phyloP scores from a whole-genome alignment of 2,888 invertebrate species.

The Meliscaeva auricollis region DNA sequence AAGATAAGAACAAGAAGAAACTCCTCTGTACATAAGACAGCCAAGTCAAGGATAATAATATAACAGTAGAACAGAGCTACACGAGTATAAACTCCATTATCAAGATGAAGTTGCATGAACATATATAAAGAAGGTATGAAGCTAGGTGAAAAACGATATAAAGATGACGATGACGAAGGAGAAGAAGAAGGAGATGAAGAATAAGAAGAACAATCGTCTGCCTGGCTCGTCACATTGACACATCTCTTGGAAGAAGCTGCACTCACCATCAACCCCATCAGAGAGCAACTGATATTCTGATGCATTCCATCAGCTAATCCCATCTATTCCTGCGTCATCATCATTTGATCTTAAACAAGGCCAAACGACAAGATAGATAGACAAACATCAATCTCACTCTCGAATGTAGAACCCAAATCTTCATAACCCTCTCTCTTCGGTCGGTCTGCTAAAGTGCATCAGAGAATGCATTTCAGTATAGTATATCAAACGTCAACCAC shows the following conservation, averaged over 20 bases:
- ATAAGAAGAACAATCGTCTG: conserved; percentile 11
- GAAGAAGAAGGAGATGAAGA: conserved; percentile 7
- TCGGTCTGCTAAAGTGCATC: conserved; percentile 36
- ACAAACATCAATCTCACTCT: conserved; percentile 59
- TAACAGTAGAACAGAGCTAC: no score
- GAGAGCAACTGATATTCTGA: not conserved
- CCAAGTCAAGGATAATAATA: conserved; percentile 32
- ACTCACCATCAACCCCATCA: not conserved
- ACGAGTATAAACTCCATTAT: conserved; percentile 26
- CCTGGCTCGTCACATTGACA: not conserved
- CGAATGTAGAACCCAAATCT: not conserved
- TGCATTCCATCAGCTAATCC: conserved; percentile 29
- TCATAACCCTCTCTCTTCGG: not conserved
- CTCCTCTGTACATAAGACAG: conserved; percentile 13
- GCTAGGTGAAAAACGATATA: not conserved
- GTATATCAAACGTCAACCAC: conserved; percentile 50
- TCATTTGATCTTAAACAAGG: conserved; percentile 68
- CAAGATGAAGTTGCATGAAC: conserved; percentile 1
- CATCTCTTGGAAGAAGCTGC: not conserved
- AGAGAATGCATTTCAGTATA: conserved; percentile 42
- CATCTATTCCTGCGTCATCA: conserved; percentile 36
- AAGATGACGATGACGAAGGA: not conserved
- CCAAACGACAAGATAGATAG: conserved; percentile 52
- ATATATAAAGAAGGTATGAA: no score
- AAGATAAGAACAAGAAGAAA: conserved; percentile 29